Evolutionary conservation across 2,113 vertebrate genomes (phyloP).

Genomic region (Scolopax mira): DNA sequence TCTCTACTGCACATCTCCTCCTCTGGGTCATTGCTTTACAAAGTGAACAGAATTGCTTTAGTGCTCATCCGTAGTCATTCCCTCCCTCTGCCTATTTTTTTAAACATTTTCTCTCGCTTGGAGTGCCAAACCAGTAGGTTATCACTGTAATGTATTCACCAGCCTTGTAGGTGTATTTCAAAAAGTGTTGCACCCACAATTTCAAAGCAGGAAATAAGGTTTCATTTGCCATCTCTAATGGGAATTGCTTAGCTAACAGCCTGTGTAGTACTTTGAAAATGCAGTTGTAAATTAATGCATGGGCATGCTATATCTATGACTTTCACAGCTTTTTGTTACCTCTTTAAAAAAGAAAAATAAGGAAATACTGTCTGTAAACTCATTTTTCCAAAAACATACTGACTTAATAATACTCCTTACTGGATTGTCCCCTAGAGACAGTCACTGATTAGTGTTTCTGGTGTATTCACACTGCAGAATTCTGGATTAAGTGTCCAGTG

Average conservation of each 20-base stretch:
- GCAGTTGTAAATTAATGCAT: not conserved
- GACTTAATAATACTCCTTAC: conserved; percentile 15
- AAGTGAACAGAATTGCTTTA: not conserved
- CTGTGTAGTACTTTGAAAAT: conserved; percentile 4
- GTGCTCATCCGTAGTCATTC: not conserved
- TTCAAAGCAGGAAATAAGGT: conserved; percentile 32
- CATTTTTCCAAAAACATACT: not conserved
- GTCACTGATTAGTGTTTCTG: not conserved
- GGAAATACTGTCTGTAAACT: not conserved
- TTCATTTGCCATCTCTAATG: not conserved
- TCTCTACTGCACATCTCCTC: not conserved
- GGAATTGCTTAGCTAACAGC: not conserved
- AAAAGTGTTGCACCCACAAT: not conserved
- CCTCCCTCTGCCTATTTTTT: not conserved
- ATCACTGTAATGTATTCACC: not conserved
- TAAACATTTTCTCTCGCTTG: not conserved
- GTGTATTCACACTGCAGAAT: not conserved
- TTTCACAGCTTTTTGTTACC: not conserved
- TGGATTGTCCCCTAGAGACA: not conserved
- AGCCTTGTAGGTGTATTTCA: not conserved
- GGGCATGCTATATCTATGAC: not conserved
- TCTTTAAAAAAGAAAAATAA: not conserved
- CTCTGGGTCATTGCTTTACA: not conserved
- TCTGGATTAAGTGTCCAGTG: not conserved
- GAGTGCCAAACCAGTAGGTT: not conserved